Evolutionary conservation across 1,140 invertebrate genomes (phyloP), one percentile per base, ranked within the genome.

Genomic region (Eubasilissa regina): DNA sequence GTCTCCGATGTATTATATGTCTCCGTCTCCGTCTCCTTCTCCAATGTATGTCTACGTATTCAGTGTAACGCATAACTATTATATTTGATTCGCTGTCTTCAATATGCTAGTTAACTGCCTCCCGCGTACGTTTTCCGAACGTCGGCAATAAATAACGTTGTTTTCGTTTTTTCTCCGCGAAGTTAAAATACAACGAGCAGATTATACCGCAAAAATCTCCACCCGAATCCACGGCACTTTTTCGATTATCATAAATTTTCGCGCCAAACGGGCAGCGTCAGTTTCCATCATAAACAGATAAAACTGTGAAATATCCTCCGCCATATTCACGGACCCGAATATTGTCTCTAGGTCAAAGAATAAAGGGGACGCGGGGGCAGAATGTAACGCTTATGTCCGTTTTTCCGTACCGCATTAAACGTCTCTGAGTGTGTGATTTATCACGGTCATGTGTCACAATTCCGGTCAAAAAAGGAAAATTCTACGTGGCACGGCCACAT

Each of bases 221-320:
- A 7, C 25, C 19, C n/a, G 53, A 75, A 75, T 58, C 55, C 72
- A 58, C 43, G 73, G 43, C n/a, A 68, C 48, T 80, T 80, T 80
- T 76, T 80, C 78, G 78, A 80, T 80, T 80, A 80, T 80, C 78
- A 76, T 80, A 80, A 80, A 80, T 80, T 73, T 70, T 73, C 25
- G 47, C 74, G 62, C 17, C 51, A 56, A 75, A 70, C 55, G 77
- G 77, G 25, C 72, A 64, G 56, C 56, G 72, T 66, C 74, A 72
- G 45, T 68, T 80, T 70, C 72, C 78, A 75, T 80, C 78, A 80
- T 75, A 75, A 80, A 68, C 62, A 75, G 78, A 80, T 75, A 75
- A 75, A 80, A 68, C 21, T 43, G 47, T 75, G 73, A 80, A 70
- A 80, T 80, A 80, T 80, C 53, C 60, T 25, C 43, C 78, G n/a